A percentile compares a stretch with the other conserved stretches of the same genome.
These are phyloP conservation scores for Tribolium castaneum DNA, from an alignment of 1,140 invertebrate genomes.

Conservation along the genomic window DNA sequence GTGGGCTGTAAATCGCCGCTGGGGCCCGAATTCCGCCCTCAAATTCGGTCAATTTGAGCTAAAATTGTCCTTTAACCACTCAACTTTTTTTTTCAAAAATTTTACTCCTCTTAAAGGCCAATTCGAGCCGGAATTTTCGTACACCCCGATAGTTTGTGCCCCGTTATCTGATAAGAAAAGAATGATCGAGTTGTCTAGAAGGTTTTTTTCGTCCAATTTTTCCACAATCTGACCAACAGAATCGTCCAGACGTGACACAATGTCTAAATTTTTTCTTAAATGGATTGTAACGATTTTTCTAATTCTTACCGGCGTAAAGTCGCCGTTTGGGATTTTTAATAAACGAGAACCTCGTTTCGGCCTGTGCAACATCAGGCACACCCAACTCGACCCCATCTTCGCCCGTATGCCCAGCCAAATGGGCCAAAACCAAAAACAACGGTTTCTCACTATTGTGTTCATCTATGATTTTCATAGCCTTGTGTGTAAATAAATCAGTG, in stretches of 20 bases:
- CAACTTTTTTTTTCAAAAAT: not conserved
- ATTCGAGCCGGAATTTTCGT: slow-evolving; percentile 85
- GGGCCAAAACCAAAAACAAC: slow-evolving; percentile 83
- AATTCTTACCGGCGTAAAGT: slow-evolving; percentile 78
- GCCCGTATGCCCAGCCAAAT: slow-evolving; percentile 83
- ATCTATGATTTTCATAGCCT: slow-evolving; percentile 77
- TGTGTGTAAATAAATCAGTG: slow-evolving; percentile 81
- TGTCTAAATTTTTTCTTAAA: not conserved
- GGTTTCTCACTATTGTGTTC: slow-evolving; percentile 71
- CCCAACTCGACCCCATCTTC: slow-evolving; percentile 73
- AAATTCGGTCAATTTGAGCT: slow-evolving; percentile 78
- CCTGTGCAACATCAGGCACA: slow-evolving; percentile 79
- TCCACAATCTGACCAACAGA: slow-evolving; percentile 81
- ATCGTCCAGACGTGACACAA: slow-evolving; percentile 73
- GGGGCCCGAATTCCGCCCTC: slow-evolving; percentile 88
- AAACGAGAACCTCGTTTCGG: slow-evolving; percentile 79
- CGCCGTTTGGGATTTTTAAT: slow-evolving; percentile 79
- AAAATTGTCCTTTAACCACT: slow-evolving; percentile 36
- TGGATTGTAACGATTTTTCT: too few species aligned
- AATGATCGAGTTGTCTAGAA: slow-evolving; percentile 80
- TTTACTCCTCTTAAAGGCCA: slow-evolving; percentile 85
- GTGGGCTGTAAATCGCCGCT: slow-evolving; percentile 74
- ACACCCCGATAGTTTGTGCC: slow-evolving; percentile 76
- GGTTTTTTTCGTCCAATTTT: slow-evolving; percentile 72
- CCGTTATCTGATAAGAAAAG: slow-evolving; percentile 84